Evolutionary conservation across 92 coral and sea anemone species (phyloP).

Genomic region (Epizoanthus scotinus): DNA sequence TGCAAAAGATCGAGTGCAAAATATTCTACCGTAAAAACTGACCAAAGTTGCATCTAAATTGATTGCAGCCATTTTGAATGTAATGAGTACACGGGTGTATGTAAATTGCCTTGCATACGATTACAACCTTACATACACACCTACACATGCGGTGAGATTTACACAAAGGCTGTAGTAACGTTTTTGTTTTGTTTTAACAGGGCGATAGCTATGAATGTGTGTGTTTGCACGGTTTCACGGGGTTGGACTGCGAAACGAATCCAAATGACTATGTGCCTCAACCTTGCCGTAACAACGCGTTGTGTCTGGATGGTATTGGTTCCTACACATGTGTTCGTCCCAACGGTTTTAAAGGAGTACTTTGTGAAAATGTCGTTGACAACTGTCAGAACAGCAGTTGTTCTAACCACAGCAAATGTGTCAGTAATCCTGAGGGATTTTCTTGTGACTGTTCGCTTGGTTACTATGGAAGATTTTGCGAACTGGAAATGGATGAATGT

Average conservation of each 20-base stretch:
- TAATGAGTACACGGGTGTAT: no score
- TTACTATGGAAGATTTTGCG: conserved; percentile 56
- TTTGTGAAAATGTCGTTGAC: conserved; percentile 49
- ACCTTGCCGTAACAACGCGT: not conserved
- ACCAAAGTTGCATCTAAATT: no score
- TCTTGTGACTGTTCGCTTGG: conserved; percentile 51
- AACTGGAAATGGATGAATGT: conserved; percentile 44
- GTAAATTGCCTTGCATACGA: no score
- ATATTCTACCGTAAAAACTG: no score
- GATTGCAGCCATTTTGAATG: no score
- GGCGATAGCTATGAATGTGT: conserved; percentile 43
- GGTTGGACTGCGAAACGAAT: conserved; percentile 7
- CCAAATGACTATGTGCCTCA: not conserved
- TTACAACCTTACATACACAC: no score
- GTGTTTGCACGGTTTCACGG: conserved; percentile 50
- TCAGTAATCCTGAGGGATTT: conserved; percentile 44
- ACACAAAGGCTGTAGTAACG: no score
- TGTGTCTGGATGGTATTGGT: not conserved
- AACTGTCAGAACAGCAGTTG: conserved; percentile 51
- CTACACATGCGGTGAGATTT: no score
- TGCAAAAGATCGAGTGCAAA: no score
- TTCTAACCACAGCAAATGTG: conserved; percentile 41
- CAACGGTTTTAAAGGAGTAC: not conserved
- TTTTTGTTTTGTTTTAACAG: not conserved
- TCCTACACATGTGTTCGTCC: not conserved